Evolutionary conservation across 2,797 vertebrate species (phyloP).

Genomic region (Glyptemys insculpta): DNA sequence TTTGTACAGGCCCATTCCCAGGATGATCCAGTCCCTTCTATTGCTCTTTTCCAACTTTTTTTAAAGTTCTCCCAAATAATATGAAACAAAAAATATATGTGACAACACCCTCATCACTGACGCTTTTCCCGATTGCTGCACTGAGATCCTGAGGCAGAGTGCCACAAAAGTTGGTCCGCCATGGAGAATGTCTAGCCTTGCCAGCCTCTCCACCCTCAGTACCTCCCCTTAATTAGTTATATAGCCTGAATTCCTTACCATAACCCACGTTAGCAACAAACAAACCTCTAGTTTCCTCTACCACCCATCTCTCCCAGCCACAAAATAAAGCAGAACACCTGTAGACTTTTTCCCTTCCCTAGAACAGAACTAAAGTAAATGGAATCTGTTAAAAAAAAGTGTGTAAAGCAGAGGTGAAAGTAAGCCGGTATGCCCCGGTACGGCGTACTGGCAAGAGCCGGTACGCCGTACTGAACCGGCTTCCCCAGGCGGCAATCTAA

Average conservation of each 20-base stretch:
- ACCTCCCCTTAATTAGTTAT: background rate
- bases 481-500: too few relatives aligned
- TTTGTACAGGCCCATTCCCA: background rate
- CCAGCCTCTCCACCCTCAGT: background rate
- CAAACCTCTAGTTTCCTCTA: background rate
- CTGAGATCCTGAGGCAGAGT: background rate
- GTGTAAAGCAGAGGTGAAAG: background rate
- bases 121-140: background rate
- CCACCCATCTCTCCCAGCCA: background rate
- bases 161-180: background rate
- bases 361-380: background rate
- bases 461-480: too few relatives aligned
- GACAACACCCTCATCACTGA: fast-evolving
- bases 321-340: background rate
- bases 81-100: background rate
- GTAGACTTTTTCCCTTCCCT: background rate
- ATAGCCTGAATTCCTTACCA: background rate
- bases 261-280: background rate
- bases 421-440: too few relatives aligned
- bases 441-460: too few relatives aligned
- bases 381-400: background rate
- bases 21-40: background rate
- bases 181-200: background rate
- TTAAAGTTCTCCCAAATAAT: background rate
- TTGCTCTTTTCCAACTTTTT: background rate